Conservation (phyloP, 2,113 vertebrate genomes). For the Chaetodon trifascialis region DNA sequence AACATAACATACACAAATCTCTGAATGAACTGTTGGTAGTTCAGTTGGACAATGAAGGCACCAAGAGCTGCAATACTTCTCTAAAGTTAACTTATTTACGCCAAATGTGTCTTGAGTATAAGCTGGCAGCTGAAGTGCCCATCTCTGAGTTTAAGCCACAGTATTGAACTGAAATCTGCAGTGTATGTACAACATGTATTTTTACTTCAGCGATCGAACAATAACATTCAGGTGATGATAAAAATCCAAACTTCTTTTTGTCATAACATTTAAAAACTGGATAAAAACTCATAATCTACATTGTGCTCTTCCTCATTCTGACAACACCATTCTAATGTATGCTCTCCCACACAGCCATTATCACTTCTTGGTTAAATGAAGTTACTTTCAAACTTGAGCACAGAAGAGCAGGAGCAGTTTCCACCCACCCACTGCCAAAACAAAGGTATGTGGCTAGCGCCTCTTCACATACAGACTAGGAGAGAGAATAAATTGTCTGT, state of each 20-base stretch:
- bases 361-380: conserved; percentile 49
- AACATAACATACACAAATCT: background rate
- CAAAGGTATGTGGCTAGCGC: conserved; percentile 42
- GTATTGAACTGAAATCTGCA: background rate
- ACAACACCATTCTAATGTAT: conserved; percentile 16
- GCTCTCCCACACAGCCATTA: conserved; percentile 58
- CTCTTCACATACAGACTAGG: conserved; percentile 49
- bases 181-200: background rate
- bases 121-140: background rate
- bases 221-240: background rate
- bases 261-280: background rate
- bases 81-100: background rate
- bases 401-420: conserved; percentile 37
- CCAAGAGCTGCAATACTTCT: background rate
- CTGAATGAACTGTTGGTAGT: background rate
- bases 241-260: background rate
- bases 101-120: too few relatives aligned
- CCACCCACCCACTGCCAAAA: conserved; percentile 52
- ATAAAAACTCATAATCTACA: background rate
- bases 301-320: background rate
- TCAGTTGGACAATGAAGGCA: too few relatives aligned
- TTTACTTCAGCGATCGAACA: too few relatives aligned
- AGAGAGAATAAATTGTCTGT: conserved; percentile 53
- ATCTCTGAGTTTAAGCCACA: background rate
- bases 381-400: conserved; percentile 45